Percentiles rank a stretch among this genome's conserved stretches.
phyloP scores from a whole-genome alignment of 2,113 vertebrate genomes.

The Columba janthina region DNA sequence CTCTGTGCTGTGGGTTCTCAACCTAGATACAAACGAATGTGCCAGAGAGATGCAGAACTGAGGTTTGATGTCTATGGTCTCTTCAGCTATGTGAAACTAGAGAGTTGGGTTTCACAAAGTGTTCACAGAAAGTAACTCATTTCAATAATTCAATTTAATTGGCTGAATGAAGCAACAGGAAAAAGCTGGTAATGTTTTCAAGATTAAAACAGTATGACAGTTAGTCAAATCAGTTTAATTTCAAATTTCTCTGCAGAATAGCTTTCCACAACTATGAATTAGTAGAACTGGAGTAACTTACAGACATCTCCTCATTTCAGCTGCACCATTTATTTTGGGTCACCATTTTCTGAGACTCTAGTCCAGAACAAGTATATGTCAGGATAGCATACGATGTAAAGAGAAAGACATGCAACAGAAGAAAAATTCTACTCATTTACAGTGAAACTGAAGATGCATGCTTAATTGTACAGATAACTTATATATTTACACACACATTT shows the following conservation, averaged over 20 bases:
- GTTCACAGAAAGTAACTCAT: not conserved
- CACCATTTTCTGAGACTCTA: not conserved
- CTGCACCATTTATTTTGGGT: not conserved
- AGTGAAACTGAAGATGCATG: not conserved
- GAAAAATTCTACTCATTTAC: not conserved
- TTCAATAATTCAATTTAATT: not conserved
- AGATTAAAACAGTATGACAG: not conserved
- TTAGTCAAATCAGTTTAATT: not conserved
- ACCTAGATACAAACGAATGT: not conserved
- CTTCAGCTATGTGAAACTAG: not conserved
- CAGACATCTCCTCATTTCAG: not conserved
- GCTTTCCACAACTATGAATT: not conserved
- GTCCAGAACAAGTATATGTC: not conserved
- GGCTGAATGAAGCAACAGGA: not conserved
- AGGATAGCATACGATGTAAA: not conserved
- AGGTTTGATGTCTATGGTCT: not conserved
- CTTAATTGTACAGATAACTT: not conserved
- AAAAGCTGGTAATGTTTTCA: not conserved
- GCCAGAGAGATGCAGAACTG: not conserved
- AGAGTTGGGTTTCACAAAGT: not conserved
- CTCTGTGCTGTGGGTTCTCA: not conserved
- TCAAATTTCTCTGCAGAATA: not conserved
- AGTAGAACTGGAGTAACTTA: not conserved
- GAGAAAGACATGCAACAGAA: not conserved
- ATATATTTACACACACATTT: rapidly evolving